Conservation (phyloP, 2,797 vertebrate genomes). For the Merluccius polli region DNA sequence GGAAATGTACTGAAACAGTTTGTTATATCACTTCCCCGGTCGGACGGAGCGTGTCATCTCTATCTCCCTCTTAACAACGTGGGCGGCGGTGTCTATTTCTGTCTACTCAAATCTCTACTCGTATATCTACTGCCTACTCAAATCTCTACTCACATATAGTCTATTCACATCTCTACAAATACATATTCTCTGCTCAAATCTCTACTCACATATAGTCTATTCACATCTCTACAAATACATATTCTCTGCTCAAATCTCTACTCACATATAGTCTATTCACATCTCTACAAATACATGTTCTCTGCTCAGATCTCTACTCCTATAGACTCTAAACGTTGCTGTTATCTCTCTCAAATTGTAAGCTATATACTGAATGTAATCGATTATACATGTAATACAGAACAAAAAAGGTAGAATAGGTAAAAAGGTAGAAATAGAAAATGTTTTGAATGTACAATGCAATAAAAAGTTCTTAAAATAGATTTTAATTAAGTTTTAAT, state of each 20-base stretch:
- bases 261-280: too few relatives aligned
- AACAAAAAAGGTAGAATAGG: neutral
- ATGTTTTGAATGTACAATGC: neutral
- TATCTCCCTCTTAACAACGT: conserved; percentile 71
- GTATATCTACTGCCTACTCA: neutral
- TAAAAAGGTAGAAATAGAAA: too few relatives aligned
- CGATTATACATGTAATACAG: neutral
- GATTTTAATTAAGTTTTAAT: neutral
- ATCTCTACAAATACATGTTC: too few relatives aligned
- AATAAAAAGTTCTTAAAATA: neutral
- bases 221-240: too few relatives aligned
- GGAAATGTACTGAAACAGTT: conserved; percentile 35
- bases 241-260: too few relatives aligned
- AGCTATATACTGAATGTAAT: neutral
- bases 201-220: too few relatives aligned
- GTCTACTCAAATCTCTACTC: conserved; percentile 55
- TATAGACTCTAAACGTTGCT: too few relatives aligned
- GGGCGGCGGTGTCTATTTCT: conserved; percentile 78
- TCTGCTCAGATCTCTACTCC: too few relatives aligned
- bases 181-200: too few relatives aligned
- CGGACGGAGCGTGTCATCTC: conserved; percentile 53
- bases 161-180: too few relatives aligned
- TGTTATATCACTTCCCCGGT: conserved; percentile 19
- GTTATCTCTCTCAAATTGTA: neutral
- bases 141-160: too few relatives aligned